Conservation (phyloP, 2,888 invertebrate genomes). For the Amphimallon solstitiale region DNA sequence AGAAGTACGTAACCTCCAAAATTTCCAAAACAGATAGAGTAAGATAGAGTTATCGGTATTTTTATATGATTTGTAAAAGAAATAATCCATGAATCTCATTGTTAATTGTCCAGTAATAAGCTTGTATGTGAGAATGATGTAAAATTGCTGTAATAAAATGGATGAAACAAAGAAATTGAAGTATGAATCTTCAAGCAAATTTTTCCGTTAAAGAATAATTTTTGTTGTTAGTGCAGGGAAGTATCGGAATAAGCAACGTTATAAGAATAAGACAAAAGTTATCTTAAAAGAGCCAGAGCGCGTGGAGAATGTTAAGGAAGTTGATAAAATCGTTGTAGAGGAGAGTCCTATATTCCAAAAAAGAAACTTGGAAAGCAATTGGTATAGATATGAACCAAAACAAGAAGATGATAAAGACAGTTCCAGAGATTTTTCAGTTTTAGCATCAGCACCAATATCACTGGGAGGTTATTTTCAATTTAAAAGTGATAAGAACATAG, state of each 20-base stretch:
- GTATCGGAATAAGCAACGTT: conserved; percentile 37
- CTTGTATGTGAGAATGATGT: neutral
- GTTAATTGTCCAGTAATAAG: too few relatives aligned
- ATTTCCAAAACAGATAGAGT: too few relatives aligned
- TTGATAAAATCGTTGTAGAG: conserved; percentile 31
- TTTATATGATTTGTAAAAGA: too few relatives aligned
- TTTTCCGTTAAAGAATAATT: conserved; percentile 1
- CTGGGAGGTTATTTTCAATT: conserved; percentile 49
- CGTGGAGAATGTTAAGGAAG: neutral
- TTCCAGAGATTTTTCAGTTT: conserved; percentile 44
- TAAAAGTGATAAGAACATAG: conserved; percentile 46
- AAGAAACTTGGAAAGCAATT: conserved; percentile 43
- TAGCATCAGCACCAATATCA: conserved; percentile 48
- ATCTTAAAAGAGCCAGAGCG: conserved; percentile 15
- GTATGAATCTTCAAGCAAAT: conserved; percentile 1
- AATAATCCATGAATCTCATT: too few relatives aligned
- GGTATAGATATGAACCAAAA: conserved; percentile 45
- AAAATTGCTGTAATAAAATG: conserved; percentile 13
- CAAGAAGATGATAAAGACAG: conserved; percentile 41
- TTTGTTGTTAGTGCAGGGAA: conserved; percentile 32
- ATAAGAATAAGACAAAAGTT: conserved; percentile 34
- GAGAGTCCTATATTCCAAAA: conserved; percentile 27
- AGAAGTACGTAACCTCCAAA: too few relatives aligned
- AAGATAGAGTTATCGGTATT: too few relatives aligned
- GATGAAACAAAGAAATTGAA: conserved; percentile 35